Percentiles rank a stretch among this genome's conserved stretches.
Evolutionary conservation across 64 coral and sea anemone genomes (phyloP).

Genomic region (Porites australiensis): DNA sequence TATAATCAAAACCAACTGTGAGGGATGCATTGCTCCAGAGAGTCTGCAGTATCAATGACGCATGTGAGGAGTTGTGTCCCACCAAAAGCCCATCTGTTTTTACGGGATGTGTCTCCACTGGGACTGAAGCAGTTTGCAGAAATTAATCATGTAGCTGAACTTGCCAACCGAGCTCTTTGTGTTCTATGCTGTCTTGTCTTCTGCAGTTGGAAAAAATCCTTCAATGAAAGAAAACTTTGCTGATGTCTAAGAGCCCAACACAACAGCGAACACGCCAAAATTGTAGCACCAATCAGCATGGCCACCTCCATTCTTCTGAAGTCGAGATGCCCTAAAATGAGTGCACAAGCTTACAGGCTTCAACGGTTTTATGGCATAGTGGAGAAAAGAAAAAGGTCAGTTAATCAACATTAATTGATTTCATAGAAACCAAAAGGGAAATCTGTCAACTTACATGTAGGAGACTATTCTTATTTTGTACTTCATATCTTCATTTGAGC

Average conservation of each 20-base stretch:
- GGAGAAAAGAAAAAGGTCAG: conserved; percentile 34
- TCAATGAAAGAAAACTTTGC: neutral
- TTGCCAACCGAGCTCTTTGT: neutral
- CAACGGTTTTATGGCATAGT: conserved; percentile 33
- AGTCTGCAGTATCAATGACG: neutral
- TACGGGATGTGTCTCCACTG: neutral
- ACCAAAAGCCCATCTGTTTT: neutral
- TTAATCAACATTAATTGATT: neutral
- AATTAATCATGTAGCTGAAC: neutral
- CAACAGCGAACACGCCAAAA: neutral
- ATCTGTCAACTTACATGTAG: neutral
- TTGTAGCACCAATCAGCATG: neutral
- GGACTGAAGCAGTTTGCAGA: conserved; percentile 21
- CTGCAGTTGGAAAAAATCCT: neutral
- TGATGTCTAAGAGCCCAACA: neutral
- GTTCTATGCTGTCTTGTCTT: neutral
- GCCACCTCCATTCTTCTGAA: conserved; percentile 10
- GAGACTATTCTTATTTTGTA: too few relatives aligned
- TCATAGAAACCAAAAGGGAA: neutral
- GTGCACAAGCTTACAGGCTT: conserved; percentile 32
- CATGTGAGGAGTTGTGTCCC: neutral
- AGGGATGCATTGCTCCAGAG: neutral
- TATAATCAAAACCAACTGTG: neutral
- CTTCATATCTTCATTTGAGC: too few relatives aligned
- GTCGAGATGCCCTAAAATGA: conserved; percentile 27